phyloP scores from a whole-genome alignment of 2,113 vertebrate genomes.

The Macheiramphus alcinus region DNA sequence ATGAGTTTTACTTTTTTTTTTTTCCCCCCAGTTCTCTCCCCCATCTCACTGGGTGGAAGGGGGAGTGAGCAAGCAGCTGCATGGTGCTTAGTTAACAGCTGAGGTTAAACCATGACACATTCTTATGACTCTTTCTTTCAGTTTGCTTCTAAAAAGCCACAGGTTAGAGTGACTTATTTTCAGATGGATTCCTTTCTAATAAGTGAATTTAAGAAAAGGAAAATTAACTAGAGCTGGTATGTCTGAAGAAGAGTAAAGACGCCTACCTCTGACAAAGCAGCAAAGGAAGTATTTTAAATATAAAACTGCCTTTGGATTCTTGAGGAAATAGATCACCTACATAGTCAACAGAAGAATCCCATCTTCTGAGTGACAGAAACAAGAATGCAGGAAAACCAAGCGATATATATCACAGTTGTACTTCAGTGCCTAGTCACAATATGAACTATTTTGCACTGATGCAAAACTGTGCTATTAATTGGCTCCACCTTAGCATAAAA shows the following conservation, averaged over 20 bases:
- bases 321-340: neutral
- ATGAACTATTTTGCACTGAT: neutral
- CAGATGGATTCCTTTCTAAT: neutral
- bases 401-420: neutral
- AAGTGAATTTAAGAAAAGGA: neutral
- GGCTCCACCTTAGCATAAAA: neutral
- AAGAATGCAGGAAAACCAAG: neutral
- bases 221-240: neutral
- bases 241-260: neutral
- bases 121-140: neutral
- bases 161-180: neutral
- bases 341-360: neutral
- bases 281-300: neutral
- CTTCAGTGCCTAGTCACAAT: neutral
- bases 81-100: too few relatives aligned
- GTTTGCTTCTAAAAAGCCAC: neutral
- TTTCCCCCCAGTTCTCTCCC: too few relatives aligned
- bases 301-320: neutral
- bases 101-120: too few relatives aligned
- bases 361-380: neutral
- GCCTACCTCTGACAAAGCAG: neutral
- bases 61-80: too few relatives aligned
- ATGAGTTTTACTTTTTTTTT: too few relatives aligned
- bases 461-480: neutral
- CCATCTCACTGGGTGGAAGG: too few relatives aligned